Base-by-base conservation (phyloP, 1,140 invertebrate genomes). In the Ephestia elutella region DNA sequence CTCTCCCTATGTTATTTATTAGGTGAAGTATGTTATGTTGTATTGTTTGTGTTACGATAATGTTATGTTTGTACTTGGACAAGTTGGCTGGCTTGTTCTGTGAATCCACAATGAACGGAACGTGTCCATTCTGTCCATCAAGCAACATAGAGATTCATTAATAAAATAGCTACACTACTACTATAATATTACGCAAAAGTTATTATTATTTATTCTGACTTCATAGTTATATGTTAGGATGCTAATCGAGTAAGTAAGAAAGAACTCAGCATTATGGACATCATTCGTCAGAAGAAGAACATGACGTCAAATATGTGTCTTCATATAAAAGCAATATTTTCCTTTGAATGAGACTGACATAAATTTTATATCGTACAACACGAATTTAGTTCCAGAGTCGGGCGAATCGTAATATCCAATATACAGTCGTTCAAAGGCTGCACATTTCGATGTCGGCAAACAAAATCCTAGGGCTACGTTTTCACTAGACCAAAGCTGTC, bases 1-100 rank as follows among this genome's bases (percentile, higher is more conserved):
- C 59, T 50, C 57, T 57, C 57, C 62, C 63, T 70, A 44, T 44
- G 38, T 44, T 15, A 44, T 44, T 44, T 44, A 44, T 44, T 44
- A 44, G 38, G 38, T 44, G 5, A 44, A 44, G 38, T 44, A 49
- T 18, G 1, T 49, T n/a, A 48, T 48, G 1, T 49, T 49, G 18
- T 19, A 49, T 50, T 25, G 49, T 50, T 50, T 20, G 38, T n/a
- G 13, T 44, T 10, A 44, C 38, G 38, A 44, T 44, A 17, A 44
- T 32, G 11, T 32, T 32, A 44, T 44, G 38, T 15, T 44, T 15
- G 15, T 44, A 32, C 30, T 32, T 32, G 7, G 21, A 25, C 21
- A 32, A 4, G 8, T 32, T 32, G 9, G 30, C 9, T 11, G 4
- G 30, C 11, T 32, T 32, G 11, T 10, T 28, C 25, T 28, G 8